phyloP scores from a whole-genome alignment of 2,113 vertebrate species.

The Hippocampus barbouri region DNA sequence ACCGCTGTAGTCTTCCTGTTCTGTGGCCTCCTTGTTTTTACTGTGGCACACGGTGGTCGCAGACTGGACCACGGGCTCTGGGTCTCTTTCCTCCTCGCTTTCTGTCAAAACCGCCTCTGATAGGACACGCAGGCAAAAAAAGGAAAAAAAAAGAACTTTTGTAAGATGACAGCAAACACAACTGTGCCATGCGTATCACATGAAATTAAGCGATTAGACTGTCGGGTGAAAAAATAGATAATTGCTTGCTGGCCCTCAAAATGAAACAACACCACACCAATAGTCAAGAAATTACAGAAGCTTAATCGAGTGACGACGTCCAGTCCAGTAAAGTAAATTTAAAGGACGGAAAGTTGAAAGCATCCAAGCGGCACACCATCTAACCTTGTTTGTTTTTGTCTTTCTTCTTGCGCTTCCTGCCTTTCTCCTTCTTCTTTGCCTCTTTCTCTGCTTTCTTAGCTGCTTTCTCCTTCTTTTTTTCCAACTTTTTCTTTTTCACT shows the following conservation, averaged over 20 bases:
- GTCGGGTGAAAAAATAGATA: too few species aligned
- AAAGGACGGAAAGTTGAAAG: constrained; percentile 1
- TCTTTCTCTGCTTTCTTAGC: constrained; percentile 35
- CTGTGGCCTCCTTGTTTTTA: constrained; percentile 78
- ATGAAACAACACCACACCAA: background rate
- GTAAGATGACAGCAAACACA: too few species aligned
- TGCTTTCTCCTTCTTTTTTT: constrained; percentile 49
- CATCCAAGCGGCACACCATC: constrained; percentile 42
- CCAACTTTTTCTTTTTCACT: constrained; percentile 48
- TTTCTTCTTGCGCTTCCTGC: constrained; percentile 56
- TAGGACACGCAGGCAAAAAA: constrained; percentile 30
- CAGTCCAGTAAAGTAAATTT: background rate
- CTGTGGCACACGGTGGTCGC: constrained; percentile 78
- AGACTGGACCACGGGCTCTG: constrained; percentile 74
- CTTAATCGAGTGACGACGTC: background rate
- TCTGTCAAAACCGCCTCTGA: constrained; percentile 84
- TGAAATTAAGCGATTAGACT: background rate
- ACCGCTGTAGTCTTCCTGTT: constrained; percentile 87
- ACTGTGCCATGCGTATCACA: background rate
- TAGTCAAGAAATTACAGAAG: constrained; percentile 5
- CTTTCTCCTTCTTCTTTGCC: constrained; percentile 48
- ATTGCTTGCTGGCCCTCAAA: too few species aligned
- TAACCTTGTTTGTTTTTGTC: constrained; percentile 65
- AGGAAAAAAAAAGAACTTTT: background rate
- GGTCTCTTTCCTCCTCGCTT: constrained; percentile 88